Evolutionary conservation across 2,888 invertebrate genomes (phyloP).

Genomic region (Ormyrus nitidulus): DNA sequence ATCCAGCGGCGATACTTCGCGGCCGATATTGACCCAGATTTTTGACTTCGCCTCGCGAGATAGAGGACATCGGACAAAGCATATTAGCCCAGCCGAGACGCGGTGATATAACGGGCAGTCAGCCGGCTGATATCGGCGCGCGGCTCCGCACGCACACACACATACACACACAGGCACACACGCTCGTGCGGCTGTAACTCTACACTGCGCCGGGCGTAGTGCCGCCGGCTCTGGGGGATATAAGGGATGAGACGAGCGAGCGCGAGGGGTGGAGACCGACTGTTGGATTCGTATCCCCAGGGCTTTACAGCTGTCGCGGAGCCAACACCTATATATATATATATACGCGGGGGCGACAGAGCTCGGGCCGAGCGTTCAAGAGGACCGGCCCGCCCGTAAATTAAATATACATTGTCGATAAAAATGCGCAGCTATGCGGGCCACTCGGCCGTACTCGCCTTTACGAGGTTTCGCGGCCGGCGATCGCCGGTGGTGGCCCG

Average conservation of each 20-base stretch:
- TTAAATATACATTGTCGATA: slow-evolving; percentile 60
- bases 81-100: slow-evolving; percentile 53
- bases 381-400: slow-evolving; percentile 55
- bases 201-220: slow-evolving; percentile 41
- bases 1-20: too few relatives aligned
- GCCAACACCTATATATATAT: slow-evolving; percentile 68
- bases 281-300: slow-evolving; percentile 69
- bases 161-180: neutral
- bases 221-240: slow-evolving; percentile 63
- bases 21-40: too few relatives aligned
- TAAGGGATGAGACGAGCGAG: slow-evolving; percentile 60
- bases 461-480: neutral
- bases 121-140: slow-evolving; percentile 64
- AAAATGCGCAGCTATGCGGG: slow-evolving; percentile 51
- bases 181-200: neutral
- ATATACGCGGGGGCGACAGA: slow-evolving; percentile 11
- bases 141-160: too few relatives aligned
- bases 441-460: slow-evolving; percentile 25
- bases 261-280: slow-evolving; percentile 56
- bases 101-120: slow-evolving; percentile 67
- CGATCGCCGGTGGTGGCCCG: neutral
- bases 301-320: slow-evolving; percentile 74
- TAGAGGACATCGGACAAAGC: slow-evolving; percentile 53
- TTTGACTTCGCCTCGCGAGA: neutral
- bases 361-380: slow-evolving; percentile 26